Conservation (phyloP, 2,797 vertebrate genomes). For the Gymnocypris eckloni region DNA sequence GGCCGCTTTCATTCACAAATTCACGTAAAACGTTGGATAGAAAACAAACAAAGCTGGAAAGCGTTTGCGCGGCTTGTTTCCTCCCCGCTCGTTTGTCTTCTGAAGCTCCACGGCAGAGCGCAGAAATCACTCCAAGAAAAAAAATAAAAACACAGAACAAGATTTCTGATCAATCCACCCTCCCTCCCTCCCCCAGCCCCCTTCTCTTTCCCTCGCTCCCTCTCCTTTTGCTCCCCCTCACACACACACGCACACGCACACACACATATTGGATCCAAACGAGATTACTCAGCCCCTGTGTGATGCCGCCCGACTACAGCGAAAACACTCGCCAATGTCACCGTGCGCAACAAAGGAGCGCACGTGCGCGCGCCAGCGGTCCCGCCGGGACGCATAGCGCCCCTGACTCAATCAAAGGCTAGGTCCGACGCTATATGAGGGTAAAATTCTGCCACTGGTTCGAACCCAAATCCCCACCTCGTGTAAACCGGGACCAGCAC, state of each 20-base stretch:
- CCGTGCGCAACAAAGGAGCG: constrained; percentile 50
- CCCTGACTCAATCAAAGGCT: constrained; percentile 35
- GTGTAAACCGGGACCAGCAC: constrained; percentile 21
- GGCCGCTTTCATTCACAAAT: constrained; percentile 72
- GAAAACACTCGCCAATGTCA: constrained; percentile 55
- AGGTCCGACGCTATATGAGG: not conserved
- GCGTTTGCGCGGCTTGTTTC: constrained; percentile 52
- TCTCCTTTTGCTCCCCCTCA: constrained; percentile 16
- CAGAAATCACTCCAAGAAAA: constrained; percentile 78
- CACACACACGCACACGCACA: constrained; percentile 48
- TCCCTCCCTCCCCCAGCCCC: constrained; percentile 58
- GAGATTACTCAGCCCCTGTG: constrained; percentile 75
- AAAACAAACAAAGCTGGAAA: constrained; percentile 60
- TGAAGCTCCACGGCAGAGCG: constrained; percentile 74
- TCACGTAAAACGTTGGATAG: constrained; percentile 33
- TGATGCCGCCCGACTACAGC: constrained; percentile 68
- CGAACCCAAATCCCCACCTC: constrained; percentile 21
- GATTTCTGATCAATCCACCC: constrained; percentile 83
- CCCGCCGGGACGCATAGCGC: constrained; percentile 43
- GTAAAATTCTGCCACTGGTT: constrained; percentile 16
- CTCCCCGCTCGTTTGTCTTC: constrained; percentile 47
- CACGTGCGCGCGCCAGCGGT: constrained; percentile 2
- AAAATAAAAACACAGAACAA: constrained; percentile 69
- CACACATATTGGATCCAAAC: constrained; percentile 79
- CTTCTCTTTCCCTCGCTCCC: constrained; percentile 53